phyloP scores from a whole-genome alignment of 2,113 vertebrate species.

The Cyanoderma ruficeps region DNA sequence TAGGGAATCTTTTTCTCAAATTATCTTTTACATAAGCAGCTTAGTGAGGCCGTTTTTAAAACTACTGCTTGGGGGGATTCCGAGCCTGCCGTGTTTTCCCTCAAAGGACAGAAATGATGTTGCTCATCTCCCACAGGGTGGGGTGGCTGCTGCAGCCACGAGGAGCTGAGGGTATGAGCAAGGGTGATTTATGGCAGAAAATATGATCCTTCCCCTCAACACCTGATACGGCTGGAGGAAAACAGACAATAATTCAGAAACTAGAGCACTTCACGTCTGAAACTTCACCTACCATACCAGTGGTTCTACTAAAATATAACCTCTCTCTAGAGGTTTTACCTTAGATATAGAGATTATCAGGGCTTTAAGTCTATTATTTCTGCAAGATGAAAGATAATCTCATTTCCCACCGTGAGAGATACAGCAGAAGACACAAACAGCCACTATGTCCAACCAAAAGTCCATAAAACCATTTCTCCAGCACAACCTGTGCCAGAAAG shows the following conservation, averaged over 20 bases:
- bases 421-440: not conserved
- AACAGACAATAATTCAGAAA: not conserved
- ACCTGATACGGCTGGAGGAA: not conserved
- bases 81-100: not conserved
- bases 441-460: not conserved
- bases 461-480: not conserved
- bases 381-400: not conserved
- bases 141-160: not conserved
- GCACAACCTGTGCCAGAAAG: not conserved
- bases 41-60: not conserved
- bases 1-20: not conserved
- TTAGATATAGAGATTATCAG: not conserved
- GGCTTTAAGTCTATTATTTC: not conserved
- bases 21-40: not conserved
- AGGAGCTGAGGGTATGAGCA: not conserved
- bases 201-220: not conserved
- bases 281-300: not conserved
- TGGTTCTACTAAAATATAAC: not conserved
- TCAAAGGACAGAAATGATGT: not conserved
- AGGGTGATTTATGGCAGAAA: not conserved
- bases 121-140: rapidly evolving
- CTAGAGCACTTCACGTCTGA: not conserved
- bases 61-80: not conserved
- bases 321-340: not conserved
- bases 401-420: not conserved